These are phyloP conservation scores for Lithobates sylvaticus DNA, from an alignment of 2,797 vertebrate genomes.

Conservation along the genomic window DNA sequence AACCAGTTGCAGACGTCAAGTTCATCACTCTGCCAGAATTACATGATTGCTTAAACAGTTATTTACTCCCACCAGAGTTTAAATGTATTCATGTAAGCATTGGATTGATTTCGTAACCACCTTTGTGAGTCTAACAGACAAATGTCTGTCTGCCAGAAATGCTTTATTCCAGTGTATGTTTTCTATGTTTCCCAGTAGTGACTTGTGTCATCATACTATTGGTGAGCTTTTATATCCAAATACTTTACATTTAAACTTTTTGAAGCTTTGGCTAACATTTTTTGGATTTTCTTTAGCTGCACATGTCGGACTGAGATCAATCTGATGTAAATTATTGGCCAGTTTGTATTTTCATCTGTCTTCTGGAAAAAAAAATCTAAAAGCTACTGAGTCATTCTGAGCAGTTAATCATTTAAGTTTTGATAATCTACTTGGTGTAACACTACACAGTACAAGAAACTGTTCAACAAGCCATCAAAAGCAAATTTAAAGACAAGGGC, in stretches of 20 bases:
- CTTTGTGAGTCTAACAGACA: neutral
- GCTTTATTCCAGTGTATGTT: neutral
- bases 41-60: constrained; percentile 6
- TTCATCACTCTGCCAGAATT: neutral
- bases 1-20: constrained; percentile 4
- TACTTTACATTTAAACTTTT: neutral
- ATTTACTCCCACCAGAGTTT: neutral
- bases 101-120: neutral
- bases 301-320: neutral
- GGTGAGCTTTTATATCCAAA: neutral
- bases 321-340: neutral
- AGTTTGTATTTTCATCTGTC: neutral
- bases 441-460: neutral
- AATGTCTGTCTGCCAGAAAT: neutral
- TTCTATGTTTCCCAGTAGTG: neutral
- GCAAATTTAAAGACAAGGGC: too few relatives aligned
- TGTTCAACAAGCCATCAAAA: neutral
- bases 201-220: neutral
- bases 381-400: too few relatives aligned
- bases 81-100: neutral
- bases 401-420: too few relatives aligned
- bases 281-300: neutral
- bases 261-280: neutral
- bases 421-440: neutral
- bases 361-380: neutral